Base-by-base conservation (phyloP, 2,797 vertebrate genomes). In the Alcedo quadribrachys region DNA sequence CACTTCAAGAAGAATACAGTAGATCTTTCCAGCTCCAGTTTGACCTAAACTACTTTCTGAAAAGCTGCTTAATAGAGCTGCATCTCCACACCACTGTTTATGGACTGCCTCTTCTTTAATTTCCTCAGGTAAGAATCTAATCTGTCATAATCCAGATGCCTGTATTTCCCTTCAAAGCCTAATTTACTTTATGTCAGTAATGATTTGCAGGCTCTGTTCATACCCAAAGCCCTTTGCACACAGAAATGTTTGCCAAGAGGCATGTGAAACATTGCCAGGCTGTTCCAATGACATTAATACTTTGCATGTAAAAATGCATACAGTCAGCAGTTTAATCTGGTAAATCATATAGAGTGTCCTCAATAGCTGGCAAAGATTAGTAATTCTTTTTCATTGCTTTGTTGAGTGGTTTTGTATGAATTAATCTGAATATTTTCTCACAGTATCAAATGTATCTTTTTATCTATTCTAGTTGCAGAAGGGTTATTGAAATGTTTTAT, bases 311-410 rank as follows among this genome's bases (percentile, higher is more conserved):
- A 88, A 88, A 86, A 86, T 73, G 45, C 32, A 86, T 28, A 12
- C 8, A 84, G 57, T 91, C 58, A 92, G 75, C 40, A 94, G 27
- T 86, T 86, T 86, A 86, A 84, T 74, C 33, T 67, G 25, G 40
- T 63, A 81, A 91, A 61, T 81, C 83, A 76, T 57, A 43, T 63
- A 74, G 19, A 54, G 30, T 50, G 45, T 63, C 55, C 27, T 91
- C 60, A 84, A 76, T 45, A 88, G 61, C 48, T 90, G 81, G 70
- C 25, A 91, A 84, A 90, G 48, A 62, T 60, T 40, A 87, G 17
- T 27, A 42, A 76, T 76, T 51, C 5, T 76, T 90, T 85, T 76
- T 71, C 37, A 18, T 58, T 63, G 17, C 8, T 80, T 85, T 53
- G 8, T 53, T 82, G 45, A 40, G 33, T 57, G 20, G 6, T 58